Evolutionary conservation across 2,797 vertebrate genomes (phyloP).

Genomic region (Ibycter americanus): DNA sequence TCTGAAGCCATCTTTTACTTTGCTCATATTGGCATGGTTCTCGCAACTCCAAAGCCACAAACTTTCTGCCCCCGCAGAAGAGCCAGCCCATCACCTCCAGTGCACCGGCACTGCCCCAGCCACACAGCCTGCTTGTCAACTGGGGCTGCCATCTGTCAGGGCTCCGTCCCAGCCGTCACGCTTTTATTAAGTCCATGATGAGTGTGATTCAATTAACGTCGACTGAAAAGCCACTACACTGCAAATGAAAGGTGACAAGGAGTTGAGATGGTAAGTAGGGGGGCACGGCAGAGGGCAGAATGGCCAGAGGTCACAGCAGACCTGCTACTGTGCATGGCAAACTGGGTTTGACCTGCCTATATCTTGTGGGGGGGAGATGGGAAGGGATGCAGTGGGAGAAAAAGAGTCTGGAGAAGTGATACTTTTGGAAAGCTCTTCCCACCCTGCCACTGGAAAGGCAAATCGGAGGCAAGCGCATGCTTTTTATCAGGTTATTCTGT

Average conservation of each 20-base stretch:
- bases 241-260: conserved; percentile 24
- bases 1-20: neutral
- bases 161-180: fast-evolving
- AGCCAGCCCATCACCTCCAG: neutral
- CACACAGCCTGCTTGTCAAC: neutral
- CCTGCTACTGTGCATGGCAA: neutral
- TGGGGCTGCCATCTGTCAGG: neutral
- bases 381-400: neutral
- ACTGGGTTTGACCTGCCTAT: neutral
- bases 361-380: fast-evolving
- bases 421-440: neutral
- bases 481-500: neutral
- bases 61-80: neutral
- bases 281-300: neutral
- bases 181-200: neutral
- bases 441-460: neutral
- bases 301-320: fast-evolving
- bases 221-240: neutral
- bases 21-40: neutral
- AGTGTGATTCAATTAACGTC: neutral
- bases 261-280: neutral
- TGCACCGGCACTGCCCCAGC: neutral
- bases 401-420: neutral
- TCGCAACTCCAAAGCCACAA: neutral
- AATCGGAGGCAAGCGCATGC: fast-evolving